A percentile compares a stretch with the other conserved stretches of the same genome.
phyloP scores from a whole-genome alignment of 1,140 invertebrate genomes.

The Formica selysi region DNA sequence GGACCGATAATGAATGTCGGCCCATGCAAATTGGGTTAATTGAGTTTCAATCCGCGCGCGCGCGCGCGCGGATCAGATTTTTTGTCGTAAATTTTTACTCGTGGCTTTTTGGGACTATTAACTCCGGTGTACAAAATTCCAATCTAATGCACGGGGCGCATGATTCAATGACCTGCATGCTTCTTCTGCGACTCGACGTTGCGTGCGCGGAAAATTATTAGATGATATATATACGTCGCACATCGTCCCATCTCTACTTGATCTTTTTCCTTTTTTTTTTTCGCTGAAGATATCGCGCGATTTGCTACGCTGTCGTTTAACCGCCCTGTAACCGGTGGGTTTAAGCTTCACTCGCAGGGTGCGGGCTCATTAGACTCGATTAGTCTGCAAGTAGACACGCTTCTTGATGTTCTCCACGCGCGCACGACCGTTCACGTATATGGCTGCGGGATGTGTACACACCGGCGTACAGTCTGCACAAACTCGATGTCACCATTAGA shows the following conservation, averaged over 20 bases:
- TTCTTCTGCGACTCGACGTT: background rate
- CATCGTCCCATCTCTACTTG: background rate
- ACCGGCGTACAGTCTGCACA: conserved; percentile 56
- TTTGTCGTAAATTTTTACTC: conserved; percentile 22
- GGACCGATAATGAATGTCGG: conserved; percentile 63
- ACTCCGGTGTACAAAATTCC: conserved; percentile 28
- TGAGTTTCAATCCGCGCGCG: conserved; percentile 33
- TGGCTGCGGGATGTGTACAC: background rate
- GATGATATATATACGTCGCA: conserved; percentile 10
- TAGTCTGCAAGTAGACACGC: conserved; percentile 73
- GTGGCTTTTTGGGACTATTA: conserved; percentile 53
- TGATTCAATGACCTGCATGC: background rate
- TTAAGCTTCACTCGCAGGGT: conserved; percentile 76
- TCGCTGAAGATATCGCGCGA: conserved; percentile 12
- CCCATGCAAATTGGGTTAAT: conserved; percentile 61
- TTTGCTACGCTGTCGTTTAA: conserved; percentile 65
- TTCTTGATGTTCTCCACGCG: conserved; percentile 68
- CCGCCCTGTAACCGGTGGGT: conserved; percentile 69
- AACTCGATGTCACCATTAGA: conserved; percentile 70
- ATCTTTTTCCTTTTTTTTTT: conserved; percentile 29
- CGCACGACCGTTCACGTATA: background rate
- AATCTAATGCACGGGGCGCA: conserved; percentile 9
- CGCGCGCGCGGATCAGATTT: conserved; percentile 31
- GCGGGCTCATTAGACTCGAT: conserved; percentile 80
- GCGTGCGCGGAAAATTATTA: background rate